phyloP scores from a whole-genome alignment of 2,797 vertebrate genomes.

The Sitta carolinensis region DNA sequence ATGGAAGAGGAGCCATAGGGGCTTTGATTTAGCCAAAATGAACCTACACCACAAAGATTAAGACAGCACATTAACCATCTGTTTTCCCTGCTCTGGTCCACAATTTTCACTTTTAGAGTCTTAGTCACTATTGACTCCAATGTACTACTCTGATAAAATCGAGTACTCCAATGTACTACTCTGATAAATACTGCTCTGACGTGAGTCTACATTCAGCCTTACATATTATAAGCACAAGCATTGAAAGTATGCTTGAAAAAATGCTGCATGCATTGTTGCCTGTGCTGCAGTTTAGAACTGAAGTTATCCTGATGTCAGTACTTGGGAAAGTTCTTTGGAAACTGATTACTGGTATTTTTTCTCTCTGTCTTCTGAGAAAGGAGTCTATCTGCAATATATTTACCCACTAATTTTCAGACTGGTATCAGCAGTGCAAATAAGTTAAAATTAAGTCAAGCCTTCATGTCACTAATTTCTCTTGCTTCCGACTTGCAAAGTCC shows the following conservation, averaged over 20 bases:
- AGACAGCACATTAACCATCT: not conserved
- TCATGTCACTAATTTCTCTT: not conserved
- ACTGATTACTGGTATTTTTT: not conserved
- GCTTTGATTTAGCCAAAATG: not conserved
- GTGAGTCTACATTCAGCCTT: not conserved
- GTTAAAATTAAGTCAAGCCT: not conserved
- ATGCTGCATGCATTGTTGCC: not conserved
- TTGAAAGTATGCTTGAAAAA: not conserved
- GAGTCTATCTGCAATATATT: not conserved
- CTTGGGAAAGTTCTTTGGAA: not conserved
- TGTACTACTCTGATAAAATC: not conserved
- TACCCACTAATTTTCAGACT: not conserved
- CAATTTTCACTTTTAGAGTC: not conserved
- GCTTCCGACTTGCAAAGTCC: not conserved
- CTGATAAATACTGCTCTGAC: not conserved
- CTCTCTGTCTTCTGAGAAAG: not conserved
- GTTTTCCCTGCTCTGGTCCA: not conserved
- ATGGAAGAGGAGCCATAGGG: not conserved
- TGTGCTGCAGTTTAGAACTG: not conserved
- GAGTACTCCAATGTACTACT: not conserved
- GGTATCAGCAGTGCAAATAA: not conserved
- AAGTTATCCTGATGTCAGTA: not conserved
- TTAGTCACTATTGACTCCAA: not conserved
- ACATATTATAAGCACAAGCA: not conserved
- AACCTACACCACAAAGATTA: not conserved